Evolutionary conservation across 2,113 vertebrate genomes (phyloP), one percentile per base, ranked within the genome.

Genomic region (Haliaeetus leucogaster): DNA sequence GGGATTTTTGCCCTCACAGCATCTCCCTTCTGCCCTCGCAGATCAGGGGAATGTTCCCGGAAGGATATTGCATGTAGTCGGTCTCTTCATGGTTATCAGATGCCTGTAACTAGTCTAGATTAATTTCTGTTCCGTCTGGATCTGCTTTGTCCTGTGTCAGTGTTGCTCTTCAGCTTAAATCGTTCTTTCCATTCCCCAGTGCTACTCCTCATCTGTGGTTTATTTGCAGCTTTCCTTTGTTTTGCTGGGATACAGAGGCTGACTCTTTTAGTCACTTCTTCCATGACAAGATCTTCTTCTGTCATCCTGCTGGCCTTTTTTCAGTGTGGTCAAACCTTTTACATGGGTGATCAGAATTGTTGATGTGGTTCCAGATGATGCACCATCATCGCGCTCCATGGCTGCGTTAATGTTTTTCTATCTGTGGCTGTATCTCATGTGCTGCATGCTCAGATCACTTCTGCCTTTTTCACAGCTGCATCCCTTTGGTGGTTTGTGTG

Each of bases 321-420:
- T 21, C 67, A 25, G 30, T 10, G 10, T 7, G 36, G 19, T 22
- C 65, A 61, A 17, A 32, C 26, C 40, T n/a, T 52, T 26, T 17
- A 7, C 3, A 1, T 21, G 42, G 67, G 29, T 14, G 5, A 16
- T 27, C 4, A 18, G 36, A 30, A 30, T 32, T 25, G 84, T 11
- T 45, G 8, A 3, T 7, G 42, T 20, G 47, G 17, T 27, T 66
- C 65, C 42, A 16, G 36, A 2, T 5, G 59, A 21, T 29, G 73
- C 18, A 3, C 34, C 48, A 7, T 6, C 36, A 3, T 16, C 2
- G 0, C 1, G 0, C 36, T 11, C 38, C 8, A 1, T 0, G 1
- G 13, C 40, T 22, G 40, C 4, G 0, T 32, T 27, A 4, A 2
- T 16, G 27, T 21, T 40, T 21, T 15, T 11, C 30, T 26, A 1